phyloP scores from a whole-genome alignment of 2,797 vertebrate genomes.

The Halcyon badia region DNA sequence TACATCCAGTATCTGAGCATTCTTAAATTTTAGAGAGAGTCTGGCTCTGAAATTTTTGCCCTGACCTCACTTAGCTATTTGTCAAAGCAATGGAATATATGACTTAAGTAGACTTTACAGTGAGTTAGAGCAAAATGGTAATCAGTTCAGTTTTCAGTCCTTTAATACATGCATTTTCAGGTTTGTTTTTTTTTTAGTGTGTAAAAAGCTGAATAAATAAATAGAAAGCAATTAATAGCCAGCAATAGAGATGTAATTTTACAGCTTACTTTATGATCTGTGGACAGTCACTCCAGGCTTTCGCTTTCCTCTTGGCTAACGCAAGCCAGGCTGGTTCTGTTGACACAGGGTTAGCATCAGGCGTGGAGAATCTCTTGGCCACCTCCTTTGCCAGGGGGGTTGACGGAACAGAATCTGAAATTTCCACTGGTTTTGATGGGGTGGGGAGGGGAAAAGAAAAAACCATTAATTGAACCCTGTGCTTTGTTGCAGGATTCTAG shows the following conservation, averaged over 20 bases:
- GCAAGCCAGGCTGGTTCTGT: conserved; percentile 99
- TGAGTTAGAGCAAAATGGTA: conserved; percentile 36
- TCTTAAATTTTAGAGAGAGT: not conserved
- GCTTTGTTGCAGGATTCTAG: not conserved
- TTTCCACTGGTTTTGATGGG: conserved; percentile 88
- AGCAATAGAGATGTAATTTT: not conserved
- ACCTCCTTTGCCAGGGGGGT: conserved; percentile 91
- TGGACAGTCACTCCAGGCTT: conserved; percentile 99
- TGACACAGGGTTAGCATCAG: conserved; percentile 90
- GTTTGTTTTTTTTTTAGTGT: conserved; percentile 20
- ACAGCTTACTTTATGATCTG: conserved; percentile 96
- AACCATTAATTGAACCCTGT: not conserved
- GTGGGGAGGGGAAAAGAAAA: not conserved
- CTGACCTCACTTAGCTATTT: not conserved
- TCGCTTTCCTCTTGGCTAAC: conserved; percentile 97
- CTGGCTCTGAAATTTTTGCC: conserved; percentile 7
- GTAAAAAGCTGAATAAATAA: conserved; percentile 79
- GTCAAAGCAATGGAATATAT: conserved; percentile 30
- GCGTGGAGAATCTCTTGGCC: conserved; percentile 93
- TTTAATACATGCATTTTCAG: conserved; percentile 71
- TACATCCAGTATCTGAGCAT: not conserved
- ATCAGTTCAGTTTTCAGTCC: conserved; percentile 52
- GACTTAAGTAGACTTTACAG: conserved; percentile 31
- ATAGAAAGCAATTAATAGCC: conserved; percentile 60
- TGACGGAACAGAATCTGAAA: conserved; percentile 89